phyloP scores from a whole-genome alignment of 2,888 invertebrate genomes.

The Pediacus dermestoides region DNA sequence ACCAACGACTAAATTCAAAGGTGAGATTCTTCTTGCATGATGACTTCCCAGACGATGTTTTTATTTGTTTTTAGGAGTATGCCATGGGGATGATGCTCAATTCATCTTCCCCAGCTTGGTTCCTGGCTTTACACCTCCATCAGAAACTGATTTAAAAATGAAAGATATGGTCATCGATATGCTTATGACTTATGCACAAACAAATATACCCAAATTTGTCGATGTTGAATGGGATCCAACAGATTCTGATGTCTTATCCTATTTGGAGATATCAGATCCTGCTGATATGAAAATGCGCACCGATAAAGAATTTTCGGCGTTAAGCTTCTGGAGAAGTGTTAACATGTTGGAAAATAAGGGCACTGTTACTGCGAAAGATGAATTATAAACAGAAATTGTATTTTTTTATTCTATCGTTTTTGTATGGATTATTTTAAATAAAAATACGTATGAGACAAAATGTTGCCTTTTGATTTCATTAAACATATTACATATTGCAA shows the following conservation, averaged over 20 bases:
- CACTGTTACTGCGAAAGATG: conserved; percentile 28
- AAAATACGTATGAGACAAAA: conserved; percentile 13
- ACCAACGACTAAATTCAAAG: no score
- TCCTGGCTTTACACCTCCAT: conserved; percentile 1
- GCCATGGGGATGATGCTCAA: conserved; percentile 1
- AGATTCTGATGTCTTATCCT: neutral
- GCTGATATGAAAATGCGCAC: conserved; percentile 6
- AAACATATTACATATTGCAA: no score
- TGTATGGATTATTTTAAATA: no score
- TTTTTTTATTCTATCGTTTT: no score
- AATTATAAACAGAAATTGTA: no score
- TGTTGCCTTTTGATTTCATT: no score
- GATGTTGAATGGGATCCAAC: conserved; percentile 6
- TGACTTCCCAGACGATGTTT: no score
- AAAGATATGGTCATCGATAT: neutral
- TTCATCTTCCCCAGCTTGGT: neutral
- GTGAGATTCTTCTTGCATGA: no score
- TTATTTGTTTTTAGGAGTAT: conserved; percentile 5
- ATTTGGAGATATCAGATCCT: neutral
- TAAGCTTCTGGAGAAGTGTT: conserved; percentile 38
- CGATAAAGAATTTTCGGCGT: neutral
- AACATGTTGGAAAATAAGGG: conserved; percentile 55
- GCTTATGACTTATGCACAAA: neutral
- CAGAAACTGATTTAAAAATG: conserved; percentile 5
- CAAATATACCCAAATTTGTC: conserved; percentile 40